These are phyloP conservation scores for Mycteria americana DNA, from an alignment of 2,797 vertebrate genomes.

Conservation along the genomic window DNA sequence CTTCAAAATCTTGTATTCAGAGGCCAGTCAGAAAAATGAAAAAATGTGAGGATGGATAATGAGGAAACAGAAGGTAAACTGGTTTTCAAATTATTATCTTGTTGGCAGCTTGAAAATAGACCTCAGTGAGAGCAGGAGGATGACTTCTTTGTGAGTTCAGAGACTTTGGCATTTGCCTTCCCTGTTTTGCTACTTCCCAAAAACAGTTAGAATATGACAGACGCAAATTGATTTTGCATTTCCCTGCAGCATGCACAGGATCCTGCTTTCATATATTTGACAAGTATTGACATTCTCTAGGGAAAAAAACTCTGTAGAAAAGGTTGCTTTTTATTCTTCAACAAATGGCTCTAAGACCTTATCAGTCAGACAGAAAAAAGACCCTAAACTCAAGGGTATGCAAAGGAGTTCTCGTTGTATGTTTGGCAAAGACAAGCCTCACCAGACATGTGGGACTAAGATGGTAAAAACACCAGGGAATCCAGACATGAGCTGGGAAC, in stretches of 20 bases:
- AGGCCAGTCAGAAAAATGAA: neutral
- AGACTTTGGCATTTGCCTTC: neutral
- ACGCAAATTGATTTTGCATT: neutral
- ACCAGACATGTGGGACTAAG: neutral
- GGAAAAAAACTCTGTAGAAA: neutral
- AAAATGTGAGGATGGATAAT: neutral
- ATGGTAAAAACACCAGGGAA: neutral
- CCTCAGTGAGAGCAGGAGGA: neutral
- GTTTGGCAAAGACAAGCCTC: neutral
- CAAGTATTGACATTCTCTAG: constrained; percentile 7
- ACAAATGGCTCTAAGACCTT: neutral
- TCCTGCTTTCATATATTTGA: neutral
- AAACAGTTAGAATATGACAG: neutral
- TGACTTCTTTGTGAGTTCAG: neutral
- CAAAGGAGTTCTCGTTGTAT: neutral
- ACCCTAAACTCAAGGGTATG: neutral
- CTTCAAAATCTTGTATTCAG: neutral
- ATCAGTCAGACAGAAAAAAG: neutral
- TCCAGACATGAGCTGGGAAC: neutral
- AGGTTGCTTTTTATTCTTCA: neutral
- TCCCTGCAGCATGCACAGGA: neutral
- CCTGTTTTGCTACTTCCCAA: neutral
- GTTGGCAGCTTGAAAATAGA: neutral
- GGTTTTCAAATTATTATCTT: neutral
- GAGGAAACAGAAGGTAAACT: neutral